Evolutionary conservation across 2,113 vertebrate species (phyloP), one percentile per base, ranked within the genome.

Genomic region (Gobiocypris rarus): DNA sequence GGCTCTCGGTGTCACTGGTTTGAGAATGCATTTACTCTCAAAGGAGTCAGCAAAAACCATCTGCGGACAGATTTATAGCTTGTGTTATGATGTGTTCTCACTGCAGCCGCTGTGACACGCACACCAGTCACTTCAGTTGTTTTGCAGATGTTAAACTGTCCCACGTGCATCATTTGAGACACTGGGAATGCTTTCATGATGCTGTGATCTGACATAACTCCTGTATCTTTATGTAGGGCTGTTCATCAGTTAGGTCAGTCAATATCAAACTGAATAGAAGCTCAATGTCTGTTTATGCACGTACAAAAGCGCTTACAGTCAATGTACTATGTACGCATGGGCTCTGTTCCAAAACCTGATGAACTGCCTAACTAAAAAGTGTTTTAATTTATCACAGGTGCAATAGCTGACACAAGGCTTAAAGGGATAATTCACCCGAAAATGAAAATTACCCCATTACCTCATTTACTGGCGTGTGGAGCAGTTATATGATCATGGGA

Each of bases 91-190:
- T 17, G 54, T 9, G 34, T 78, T 78, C n/a, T 43, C 56, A 77
- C 52, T 56, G 50, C 74, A 34, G 74, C 2, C 50, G 15, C 26
- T 19, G 17, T 54, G 9, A 58, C 74, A 58, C 1, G 28, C 31
- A 14, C 28, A 14, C 10, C 31, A 14, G 52, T 77, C 13, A 9
- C 75, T 43, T 78, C 75, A 59, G 75, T 38, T 78, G 54, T 41
- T 78, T 43, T 78, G 11, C 54, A 61, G 38, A 78, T 78, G 75
- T 77, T 61, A 9, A 61, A 59, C 34, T 41, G 52, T 56, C 17
- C 50, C 50, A 34, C 28, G 56, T 56, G 74, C 50, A 56, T 26
- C 1, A 34, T 56, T 50, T 75, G 15, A 38, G 54, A 75, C 15
- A 41, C 54, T 24, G 31, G 19, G 28, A 77, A 77, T 14, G 10